Percentiles rank a stretch among this genome's conserved stretches.
phyloP scores from a whole-genome alignment of 2,113 vertebrate species.

The Cygnus atratus region DNA sequence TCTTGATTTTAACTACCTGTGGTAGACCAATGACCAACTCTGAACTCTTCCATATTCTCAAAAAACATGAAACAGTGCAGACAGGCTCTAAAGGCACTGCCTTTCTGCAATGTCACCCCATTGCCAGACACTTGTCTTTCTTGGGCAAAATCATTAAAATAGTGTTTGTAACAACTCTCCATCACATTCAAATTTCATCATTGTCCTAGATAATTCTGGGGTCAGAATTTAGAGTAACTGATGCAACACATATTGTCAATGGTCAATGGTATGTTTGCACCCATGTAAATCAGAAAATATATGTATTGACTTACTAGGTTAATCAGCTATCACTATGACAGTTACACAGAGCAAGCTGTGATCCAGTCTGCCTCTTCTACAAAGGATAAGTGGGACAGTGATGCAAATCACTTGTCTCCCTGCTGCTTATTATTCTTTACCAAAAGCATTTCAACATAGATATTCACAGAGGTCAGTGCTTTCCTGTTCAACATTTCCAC shows the following conservation, averaged over 20 bases:
- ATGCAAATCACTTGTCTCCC: background rate
- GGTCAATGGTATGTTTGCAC: background rate
- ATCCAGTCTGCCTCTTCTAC: background rate
- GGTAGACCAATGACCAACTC: background rate
- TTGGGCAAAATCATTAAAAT: background rate
- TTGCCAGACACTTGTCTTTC: background rate
- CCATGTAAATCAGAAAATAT: background rate
- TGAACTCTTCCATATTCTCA: background rate
- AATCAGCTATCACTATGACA: background rate
- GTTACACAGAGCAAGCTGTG: background rate
- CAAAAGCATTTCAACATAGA: background rate
- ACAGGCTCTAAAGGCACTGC: background rate
- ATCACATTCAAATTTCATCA: background rate
- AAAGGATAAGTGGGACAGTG: background rate
- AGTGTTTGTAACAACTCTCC: background rate
- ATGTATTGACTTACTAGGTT: background rate
- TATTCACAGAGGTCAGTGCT: background rate
- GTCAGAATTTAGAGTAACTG: background rate
- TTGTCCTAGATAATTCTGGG: background rate
- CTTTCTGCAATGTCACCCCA: background rate
- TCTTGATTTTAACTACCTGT: background rate
- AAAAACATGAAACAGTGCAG: rapidly evolving
- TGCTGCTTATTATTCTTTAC: background rate
- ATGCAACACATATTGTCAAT: background rate
- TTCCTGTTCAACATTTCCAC: background rate